Evolutionary conservation across 92 coral and sea anemone species (phyloP).

Genomic region (Umimayanthus chanpuru): DNA sequence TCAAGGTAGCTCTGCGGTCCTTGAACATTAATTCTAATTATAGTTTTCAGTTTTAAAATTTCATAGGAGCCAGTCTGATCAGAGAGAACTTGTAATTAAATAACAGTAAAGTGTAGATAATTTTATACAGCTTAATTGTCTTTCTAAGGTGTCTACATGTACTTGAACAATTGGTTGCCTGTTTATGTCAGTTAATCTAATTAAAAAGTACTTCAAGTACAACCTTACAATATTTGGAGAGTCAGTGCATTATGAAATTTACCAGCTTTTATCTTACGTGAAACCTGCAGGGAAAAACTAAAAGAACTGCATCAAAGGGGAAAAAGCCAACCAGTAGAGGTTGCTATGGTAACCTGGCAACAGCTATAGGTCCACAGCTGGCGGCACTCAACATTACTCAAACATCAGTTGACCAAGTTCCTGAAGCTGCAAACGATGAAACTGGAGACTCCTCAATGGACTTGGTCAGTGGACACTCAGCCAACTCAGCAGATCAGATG

Average conservation of each 20-base stretch:
- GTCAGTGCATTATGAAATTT: not conserved
- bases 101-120: too few species aligned
- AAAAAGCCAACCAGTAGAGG: conserved; percentile 1
- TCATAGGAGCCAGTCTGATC: too few species aligned
- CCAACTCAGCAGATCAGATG: not conserved
- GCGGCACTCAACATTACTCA: not conserved
- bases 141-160: too few species aligned
- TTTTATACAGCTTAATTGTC: too few species aligned
- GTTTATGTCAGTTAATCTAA: not conserved
- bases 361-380: not conserved
- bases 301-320: not conserved
- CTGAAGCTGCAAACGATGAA: not conserved
- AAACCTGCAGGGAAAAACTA: not conserved
- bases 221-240: not conserved
- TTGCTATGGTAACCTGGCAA: not conserved
- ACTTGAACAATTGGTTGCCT: too few species aligned
- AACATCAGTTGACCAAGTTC: not conserved
- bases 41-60: too few species aligned
- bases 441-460: not conserved
- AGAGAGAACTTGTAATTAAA: too few species aligned
- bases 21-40: too few species aligned
- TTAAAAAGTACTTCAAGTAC: not conserved
- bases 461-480: not conserved
- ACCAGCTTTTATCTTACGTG: not conserved
- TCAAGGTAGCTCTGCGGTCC: too few species aligned